A percentile compares a stretch with the other conserved stretches of the same genome.
phyloP scores from a whole-genome alignment of 2,113 vertebrate genomes.

The Reinhardtius hippoglossoides region DNA sequence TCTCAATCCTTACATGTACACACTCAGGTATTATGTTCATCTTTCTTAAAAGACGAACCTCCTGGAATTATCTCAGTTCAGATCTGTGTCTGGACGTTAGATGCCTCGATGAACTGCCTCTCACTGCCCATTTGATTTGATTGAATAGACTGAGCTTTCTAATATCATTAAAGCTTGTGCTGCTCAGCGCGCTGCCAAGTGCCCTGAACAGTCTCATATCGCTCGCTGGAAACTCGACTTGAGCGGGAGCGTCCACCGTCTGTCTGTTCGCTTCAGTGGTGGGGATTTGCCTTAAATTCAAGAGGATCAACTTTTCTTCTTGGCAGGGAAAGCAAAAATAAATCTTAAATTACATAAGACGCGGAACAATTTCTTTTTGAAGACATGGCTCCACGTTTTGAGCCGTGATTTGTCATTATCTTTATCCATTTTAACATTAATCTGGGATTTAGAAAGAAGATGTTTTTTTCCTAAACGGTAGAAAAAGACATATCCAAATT shows the following conservation, averaged over 20 bases:
- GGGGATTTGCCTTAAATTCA: constrained; percentile 40
- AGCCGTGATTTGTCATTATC: constrained; percentile 25
- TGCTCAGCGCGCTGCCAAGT: constrained; percentile 43
- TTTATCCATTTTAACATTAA: constrained; percentile 19
- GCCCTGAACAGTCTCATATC: constrained; percentile 25
- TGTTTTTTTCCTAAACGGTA: constrained; percentile 12
- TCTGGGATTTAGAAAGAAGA: constrained; percentile 8
- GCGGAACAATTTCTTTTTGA: constrained; percentile 37
- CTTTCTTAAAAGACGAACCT: constrained; percentile 52
- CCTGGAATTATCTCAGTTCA: constrained; percentile 36
- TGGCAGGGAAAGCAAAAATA: constrained; percentile 28
- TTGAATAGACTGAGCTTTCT: constrained; percentile 45
- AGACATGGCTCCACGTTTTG: constrained; percentile 21
- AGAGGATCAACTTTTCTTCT: constrained; percentile 45
- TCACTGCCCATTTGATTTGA: constrained; percentile 51
- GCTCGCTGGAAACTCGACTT: constrained; percentile 27
- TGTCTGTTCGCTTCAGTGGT: constrained; percentile 13
- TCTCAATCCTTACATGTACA: constrained; percentile 32
- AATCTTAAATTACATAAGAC: constrained; percentile 41
- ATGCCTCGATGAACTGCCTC: constrained; percentile 35
- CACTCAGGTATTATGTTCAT: constrained; percentile 17
- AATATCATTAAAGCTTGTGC: constrained; percentile 42
- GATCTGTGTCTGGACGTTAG: constrained; percentile 43
- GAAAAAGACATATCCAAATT: constrained; percentile 18
- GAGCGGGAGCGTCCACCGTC: constrained; percentile 6